phyloP scores from a whole-genome alignment of 2,113 vertebrate genomes.

The Gallinago jamesoni region DNA sequence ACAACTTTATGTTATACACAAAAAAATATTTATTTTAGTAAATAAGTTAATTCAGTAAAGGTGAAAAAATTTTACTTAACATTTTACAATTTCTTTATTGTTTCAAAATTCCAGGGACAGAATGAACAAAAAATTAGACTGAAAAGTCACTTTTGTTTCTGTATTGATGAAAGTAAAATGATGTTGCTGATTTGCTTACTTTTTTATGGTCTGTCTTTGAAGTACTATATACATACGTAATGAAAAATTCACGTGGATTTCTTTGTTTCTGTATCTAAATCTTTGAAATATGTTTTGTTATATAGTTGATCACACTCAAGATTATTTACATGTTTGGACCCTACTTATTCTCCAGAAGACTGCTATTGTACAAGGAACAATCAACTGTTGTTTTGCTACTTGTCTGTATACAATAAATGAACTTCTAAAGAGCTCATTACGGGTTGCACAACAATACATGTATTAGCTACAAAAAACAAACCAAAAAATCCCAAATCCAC shows the following conservation, averaged over 20 bases:
- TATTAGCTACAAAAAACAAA: rapidly evolving
- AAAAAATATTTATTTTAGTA: neutral
- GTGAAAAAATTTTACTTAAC: neutral
- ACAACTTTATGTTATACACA: neutral
- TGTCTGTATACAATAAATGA: neutral
- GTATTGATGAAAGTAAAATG: neutral
- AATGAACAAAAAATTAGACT: neutral
- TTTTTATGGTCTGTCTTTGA: neutral
- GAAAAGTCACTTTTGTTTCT: neutral
- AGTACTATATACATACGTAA: neutral
- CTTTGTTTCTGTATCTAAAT: neutral
- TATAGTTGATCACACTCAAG: neutral
- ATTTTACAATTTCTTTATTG: neutral
- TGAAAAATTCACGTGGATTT: neutral
- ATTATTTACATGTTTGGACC: neutral
- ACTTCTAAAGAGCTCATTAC: neutral
- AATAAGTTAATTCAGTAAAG: neutral
- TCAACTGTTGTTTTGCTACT: neutral
- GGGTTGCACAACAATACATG: neutral
- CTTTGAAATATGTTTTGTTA: neutral
- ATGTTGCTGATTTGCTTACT: neutral
- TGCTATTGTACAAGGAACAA: neutral
- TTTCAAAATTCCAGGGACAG: neutral
- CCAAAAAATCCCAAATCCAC: too few relatives aligned
- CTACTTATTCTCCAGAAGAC: neutral